Conservation (phyloP, 1,140 invertebrate genomes). For the Drosophila oshimai region DNA sequence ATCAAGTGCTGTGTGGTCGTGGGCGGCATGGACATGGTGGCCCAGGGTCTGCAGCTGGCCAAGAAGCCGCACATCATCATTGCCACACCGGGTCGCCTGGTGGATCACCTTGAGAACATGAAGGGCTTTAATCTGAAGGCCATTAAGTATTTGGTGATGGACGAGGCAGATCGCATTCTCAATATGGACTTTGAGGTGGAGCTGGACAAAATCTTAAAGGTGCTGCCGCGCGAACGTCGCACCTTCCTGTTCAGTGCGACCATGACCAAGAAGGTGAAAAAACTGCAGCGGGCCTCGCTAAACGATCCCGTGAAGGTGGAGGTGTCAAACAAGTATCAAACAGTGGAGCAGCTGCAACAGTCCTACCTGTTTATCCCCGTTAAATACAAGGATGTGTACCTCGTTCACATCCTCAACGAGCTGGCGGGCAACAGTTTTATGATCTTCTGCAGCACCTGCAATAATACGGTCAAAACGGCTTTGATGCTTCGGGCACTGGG, state of each 20-base stretch:
- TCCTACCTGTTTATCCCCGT: constrained; percentile 98
- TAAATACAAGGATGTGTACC: constrained; percentile 99
- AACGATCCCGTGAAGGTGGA: constrained; percentile 97
- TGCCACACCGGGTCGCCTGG: constrained; percentile 94
- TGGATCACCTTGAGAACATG: constrained; percentile 96
- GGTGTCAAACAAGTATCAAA: constrained; percentile 98
- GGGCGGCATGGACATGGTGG: constrained; percentile 98
- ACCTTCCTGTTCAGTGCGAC: constrained; percentile 98
- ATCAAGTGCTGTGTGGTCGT: constrained; percentile 98
- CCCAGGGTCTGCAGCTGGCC: constrained; percentile 93
- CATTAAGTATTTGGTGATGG: constrained; percentile 96
- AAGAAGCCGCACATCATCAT: constrained; percentile 98
- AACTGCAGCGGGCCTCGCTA: constrained; percentile 97
- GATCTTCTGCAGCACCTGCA: constrained; percentile 98
- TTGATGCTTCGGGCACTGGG: constrained; percentile 94
- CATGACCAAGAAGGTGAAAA: constrained; percentile 99
- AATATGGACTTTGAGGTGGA: constrained; percentile 99
- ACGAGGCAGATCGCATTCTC: constrained; percentile 97
- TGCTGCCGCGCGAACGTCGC: constrained; percentile 93
- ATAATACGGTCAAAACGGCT: constrained; percentile 93
- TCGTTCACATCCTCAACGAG: constrained; percentile 98
- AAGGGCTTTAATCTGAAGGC: constrained; percentile 96
- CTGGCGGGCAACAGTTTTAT: constrained; percentile 98
- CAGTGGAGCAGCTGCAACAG: constrained; percentile 97
- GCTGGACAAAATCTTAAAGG: constrained; percentile 97